A percentile compares a stretch with the other conserved stretches of the same genome.
phyloP scores from a whole-genome alignment of 2,113 vertebrate species.

The Balaeniceps rex region DNA sequence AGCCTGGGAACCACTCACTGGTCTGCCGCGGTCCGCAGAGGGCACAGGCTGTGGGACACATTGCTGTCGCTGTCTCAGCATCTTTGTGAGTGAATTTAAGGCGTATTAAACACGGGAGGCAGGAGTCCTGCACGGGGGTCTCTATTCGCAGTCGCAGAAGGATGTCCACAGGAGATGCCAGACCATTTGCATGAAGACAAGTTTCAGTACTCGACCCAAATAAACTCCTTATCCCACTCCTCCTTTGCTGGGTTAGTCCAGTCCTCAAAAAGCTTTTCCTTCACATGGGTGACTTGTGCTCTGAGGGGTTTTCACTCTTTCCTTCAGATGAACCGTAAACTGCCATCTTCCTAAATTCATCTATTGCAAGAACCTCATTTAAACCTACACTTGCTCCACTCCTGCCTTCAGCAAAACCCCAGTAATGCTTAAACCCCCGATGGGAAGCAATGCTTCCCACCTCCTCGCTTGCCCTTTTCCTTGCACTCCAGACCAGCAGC shows the following conservation, averaged over 20 bases:
- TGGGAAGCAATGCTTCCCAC: neutral
- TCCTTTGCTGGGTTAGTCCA: neutral
- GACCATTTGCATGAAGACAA: neutral
- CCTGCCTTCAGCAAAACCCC: neutral
- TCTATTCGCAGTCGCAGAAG: neutral
- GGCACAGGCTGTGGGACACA: neutral
- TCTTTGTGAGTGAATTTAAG: neutral
- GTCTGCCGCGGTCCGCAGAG: rapidly evolving
- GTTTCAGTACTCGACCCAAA: neutral
- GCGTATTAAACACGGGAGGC: rapidly evolving
- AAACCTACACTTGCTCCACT: neutral
- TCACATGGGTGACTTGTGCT: rapidly evolving
- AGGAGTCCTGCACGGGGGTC: neutral
- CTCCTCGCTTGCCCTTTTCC: neutral
- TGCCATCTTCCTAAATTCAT: rapidly evolving
- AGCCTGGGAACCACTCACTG: neutral
- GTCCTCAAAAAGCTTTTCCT: neutral
- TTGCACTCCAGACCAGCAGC: rapidly evolving
- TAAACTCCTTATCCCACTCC: neutral
- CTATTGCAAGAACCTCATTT: neutral
- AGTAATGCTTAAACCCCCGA: rapidly evolving
- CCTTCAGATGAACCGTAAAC: neutral
- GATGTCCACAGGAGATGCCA: rapidly evolving
- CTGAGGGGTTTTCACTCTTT: neutral
- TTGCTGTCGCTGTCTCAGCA: neutral